Percentiles rank a stretch among this genome's conserved stretches.
phyloP scores from a whole-genome alignment of 1,140 invertebrate genomes.

The Drosophila novamexicana region DNA sequence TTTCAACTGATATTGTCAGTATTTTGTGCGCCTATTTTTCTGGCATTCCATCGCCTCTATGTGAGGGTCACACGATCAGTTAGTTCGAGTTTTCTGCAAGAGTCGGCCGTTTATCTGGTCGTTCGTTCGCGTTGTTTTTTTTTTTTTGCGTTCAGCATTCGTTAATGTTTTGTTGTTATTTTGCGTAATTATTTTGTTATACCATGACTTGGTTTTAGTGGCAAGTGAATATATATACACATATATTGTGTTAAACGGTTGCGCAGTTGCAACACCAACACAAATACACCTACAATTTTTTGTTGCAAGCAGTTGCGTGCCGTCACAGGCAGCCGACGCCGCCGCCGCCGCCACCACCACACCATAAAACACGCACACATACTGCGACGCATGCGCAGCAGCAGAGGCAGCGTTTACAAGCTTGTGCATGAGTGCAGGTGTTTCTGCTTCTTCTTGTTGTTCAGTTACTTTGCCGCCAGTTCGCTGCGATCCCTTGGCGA shows the following conservation, averaged over 20 bases:
- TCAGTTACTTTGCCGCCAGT: conserved; percentile 19
- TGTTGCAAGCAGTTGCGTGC: conserved; percentile 15
- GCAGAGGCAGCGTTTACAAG: conserved; percentile 13
- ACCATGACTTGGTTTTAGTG: neutral
- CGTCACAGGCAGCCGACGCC: conserved; percentile 5
- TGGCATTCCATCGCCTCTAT: neutral
- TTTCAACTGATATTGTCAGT: neutral
- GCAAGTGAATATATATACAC: neutral
- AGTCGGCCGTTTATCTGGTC: neutral
- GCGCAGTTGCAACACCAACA: conserved; percentile 14
- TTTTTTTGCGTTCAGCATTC: neutral
- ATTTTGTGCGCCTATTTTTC: neutral
- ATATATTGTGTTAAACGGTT: conserved; percentile 1
- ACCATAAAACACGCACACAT: neutral
- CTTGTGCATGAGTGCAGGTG: conserved; percentile 35
- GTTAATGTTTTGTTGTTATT: conserved; percentile 8
- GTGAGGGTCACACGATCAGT: conserved; percentile 31
- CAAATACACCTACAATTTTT: conserved; percentile 8
- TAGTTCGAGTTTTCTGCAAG: conserved; percentile 26
- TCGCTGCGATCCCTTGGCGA: conserved; percentile 14
- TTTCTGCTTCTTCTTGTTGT: conserved; percentile 5
- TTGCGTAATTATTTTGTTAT: conserved; percentile 2
- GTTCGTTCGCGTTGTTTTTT: conserved; percentile 10
- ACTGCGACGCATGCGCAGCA: conserved; percentile 22
- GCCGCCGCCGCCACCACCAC: neutral